Base-by-base conservation (phyloP, 1,140 invertebrate species). In the Myzus persicae region DNA sequence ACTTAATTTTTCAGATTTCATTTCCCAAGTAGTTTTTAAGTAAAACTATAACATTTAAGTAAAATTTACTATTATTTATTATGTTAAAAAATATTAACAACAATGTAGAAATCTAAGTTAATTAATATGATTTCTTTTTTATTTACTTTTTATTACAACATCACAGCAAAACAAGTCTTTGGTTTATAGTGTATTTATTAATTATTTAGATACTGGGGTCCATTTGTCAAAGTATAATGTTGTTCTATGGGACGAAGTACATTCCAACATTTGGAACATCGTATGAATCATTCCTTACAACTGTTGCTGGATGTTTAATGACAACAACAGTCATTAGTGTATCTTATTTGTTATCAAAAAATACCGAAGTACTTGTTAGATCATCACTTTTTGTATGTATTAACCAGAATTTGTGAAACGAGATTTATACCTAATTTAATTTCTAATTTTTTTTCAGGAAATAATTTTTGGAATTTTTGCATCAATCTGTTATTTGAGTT, bases 371-470 rank as follows among this genome's bases (percentile, higher is more conserved):
- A 76, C 95, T 97, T 2, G 96, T 98, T 89, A 95, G 97, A 93
- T 97, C 97, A 91, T 98, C 97, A 0, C 95, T 98, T 48, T 98
- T 98, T 94, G 97, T 98, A 96, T 96, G 97, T 96, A 94, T 94
- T 67, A 51, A 48, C n/a, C 1, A 48, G 24, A 8, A 88, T 36
- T 48, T 87, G 88, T 88, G 7, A 93, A 59, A 20, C 11, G 7
- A 48, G 38, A 90, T 38, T 6, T 38, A 6, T n/a, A 40, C 2
- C 59, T 48, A 82, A 82, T 38, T 82, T 18, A 26, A 81, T 46
- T 36, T 51, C 20, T 46, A 38, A 38, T 38, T 48, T 84, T 46
- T 40, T 84, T 93, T 93, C 81, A 93, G 91, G 91, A 93, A 54
- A 84, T 48, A n/a, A 84, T 93, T 93, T 93, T 93, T 93, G 91